Conservation (phyloP, 2,888 invertebrate genomes). For the Uropetala carovei region DNA sequence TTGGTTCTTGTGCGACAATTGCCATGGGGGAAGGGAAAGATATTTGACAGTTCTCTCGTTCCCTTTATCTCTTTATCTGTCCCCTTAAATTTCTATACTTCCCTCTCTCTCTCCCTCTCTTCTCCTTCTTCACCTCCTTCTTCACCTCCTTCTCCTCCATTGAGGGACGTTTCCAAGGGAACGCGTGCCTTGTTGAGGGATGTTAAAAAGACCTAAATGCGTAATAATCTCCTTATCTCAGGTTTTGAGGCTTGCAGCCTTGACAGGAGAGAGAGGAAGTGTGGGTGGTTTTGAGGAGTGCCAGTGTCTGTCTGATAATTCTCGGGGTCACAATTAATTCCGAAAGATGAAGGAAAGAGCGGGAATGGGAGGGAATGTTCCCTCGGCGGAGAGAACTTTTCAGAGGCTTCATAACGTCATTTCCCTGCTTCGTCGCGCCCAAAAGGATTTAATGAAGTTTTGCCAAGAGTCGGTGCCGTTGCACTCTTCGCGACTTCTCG, state of each 20-base stretch:
- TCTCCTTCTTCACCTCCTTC: neutral
- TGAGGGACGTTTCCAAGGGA: neutral
- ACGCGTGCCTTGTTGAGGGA: neutral
- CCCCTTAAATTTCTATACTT: neutral
- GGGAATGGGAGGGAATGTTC: neutral
- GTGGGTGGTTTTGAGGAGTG: neutral
- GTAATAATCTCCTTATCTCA: conserved; percentile 56
- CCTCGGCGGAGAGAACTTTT: neutral
- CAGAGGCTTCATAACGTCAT: neutral
- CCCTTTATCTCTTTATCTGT: neutral
- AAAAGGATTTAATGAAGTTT: too few relatives aligned
- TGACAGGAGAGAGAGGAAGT: neutral
- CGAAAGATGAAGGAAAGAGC: neutral
- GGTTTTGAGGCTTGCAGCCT: conserved; percentile 9
- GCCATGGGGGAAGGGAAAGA: neutral
- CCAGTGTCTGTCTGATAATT: conserved; percentile 4
- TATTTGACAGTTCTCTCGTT: neutral
- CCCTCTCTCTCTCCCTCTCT: neutral
- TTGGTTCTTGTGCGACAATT: neutral
- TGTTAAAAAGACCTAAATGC: conserved; percentile 35
- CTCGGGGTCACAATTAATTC: neutral
- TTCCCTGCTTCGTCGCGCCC: neutral
- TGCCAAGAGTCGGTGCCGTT: too few relatives aligned
- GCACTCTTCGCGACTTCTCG: too few relatives aligned
- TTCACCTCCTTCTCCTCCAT: neutral